Evolutionary conservation across 2,797 vertebrate genomes (phyloP), one percentile per base, ranked within the genome.

Genomic region (Potorous gilbertii): DNA sequence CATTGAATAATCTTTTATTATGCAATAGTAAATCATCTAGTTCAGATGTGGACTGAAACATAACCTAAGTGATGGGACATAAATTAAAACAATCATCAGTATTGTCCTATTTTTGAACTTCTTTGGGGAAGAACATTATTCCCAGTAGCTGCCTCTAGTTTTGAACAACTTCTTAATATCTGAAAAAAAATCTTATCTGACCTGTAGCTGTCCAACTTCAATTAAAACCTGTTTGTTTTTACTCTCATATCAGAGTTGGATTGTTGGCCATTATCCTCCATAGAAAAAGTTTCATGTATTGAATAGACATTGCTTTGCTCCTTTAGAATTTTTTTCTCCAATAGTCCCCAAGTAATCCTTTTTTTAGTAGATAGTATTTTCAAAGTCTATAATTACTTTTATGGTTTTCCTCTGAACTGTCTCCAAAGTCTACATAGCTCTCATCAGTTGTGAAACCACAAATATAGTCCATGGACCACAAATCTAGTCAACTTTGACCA

Each of bases 81-180:
- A 92, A 93, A 92, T 92, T 56, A n/a, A 81, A 91, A 94, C 94
- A 97, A 89, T 96, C 89, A 62, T 14, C 9, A 46, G 46, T 87
- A 92, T 92, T 94, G 91, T 90, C 95, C 31, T 66, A 5, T 94
- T 96, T 94, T 94, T 92, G 90, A 96, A 59, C 59, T 94, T 97
- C 94, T 94, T 13, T 8, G 90, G 94, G 81, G 66, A 95, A 97
- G 94, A 91, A 90, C 46, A 5, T 92, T 92, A 5, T 92, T 92
- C 1, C 96, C 31, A 66, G 2, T 91, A 94, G 91, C 56, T 62
- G 56, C 91, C 94, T 95, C 87, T 95, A 56, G 90, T 31, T 95
- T 96, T 94, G 66, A 96, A 81, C 9, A 95, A 95, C 90, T 34
- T 91, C 56, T 91, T 56, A 16, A 18, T 89, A 1, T 94, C 56